Conservation (phyloP, 2,888 invertebrate genomes). For the Rhyacophila evoluta region DNA sequence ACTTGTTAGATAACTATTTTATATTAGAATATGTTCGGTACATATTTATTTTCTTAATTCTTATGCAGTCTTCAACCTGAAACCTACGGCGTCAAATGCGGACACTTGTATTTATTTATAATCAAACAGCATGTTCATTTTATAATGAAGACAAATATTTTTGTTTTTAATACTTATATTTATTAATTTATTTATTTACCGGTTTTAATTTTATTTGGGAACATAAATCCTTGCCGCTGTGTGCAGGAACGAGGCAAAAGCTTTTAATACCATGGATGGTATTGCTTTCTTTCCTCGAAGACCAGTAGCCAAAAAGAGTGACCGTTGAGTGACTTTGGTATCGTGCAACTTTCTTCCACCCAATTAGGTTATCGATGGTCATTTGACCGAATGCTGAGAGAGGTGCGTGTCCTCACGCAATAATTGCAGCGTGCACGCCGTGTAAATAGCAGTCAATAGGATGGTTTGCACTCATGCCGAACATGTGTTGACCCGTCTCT, state of each 20-base stretch:
- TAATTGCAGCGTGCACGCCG: conserved; percentile 32
- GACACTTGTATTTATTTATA: too few species aligned
- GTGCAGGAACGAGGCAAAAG: too few species aligned
- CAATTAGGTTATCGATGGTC: conserved; percentile 52
- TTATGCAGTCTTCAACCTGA: too few species aligned
- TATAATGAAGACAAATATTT: too few species aligned
- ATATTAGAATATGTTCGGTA: too few species aligned
- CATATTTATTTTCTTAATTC: too few species aligned
- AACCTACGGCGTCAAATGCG: too few species aligned
- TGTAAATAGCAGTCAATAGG: conserved; percentile 8
- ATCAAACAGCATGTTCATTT: too few species aligned
- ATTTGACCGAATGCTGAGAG: conserved; percentile 50
- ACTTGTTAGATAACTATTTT: too few species aligned
- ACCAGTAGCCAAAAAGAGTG: conserved; percentile 34
- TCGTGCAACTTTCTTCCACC: conserved; percentile 46
- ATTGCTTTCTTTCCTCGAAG: conserved; percentile 20
- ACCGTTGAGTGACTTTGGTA: conserved; percentile 19
- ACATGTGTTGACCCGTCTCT: conserved; percentile 40
- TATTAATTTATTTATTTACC: background rate
- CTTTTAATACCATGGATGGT: background rate
- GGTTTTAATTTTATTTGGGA: background rate
- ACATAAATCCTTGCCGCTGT: background rate
- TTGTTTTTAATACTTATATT: too few species aligned
- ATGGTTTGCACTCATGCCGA: conserved; percentile 23
- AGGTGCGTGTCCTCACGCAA: conserved; percentile 53